phyloP scores from a whole-genome alignment of 2,113 vertebrate species.

The Thomomys bottae region DNA sequence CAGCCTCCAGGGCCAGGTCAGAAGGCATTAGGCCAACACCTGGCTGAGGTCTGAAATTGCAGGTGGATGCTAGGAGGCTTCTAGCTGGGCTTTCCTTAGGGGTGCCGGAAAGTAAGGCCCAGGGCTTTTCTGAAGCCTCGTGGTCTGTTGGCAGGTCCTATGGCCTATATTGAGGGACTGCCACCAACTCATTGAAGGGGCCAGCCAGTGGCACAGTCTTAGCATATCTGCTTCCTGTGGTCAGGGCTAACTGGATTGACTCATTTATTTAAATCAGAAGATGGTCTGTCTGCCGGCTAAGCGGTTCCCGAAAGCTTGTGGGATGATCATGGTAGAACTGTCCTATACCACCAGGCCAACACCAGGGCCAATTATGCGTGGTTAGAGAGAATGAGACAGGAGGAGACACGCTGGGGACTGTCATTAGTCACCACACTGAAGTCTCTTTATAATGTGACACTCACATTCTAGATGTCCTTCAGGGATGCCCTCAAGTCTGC shows the following conservation, averaged over 20 bases:
- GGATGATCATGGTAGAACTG: no score
- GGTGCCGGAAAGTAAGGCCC: background rate
- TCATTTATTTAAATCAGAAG: background rate
- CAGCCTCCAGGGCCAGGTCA: background rate
- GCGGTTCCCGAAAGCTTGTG: background rate
- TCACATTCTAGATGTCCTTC: no score
- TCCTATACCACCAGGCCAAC: no score
- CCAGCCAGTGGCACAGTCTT: background rate
- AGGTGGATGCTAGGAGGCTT: background rate
- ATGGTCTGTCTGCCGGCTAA: background rate
- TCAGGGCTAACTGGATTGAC: no score
- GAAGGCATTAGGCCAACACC: accelerated
- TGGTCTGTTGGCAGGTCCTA: no score
- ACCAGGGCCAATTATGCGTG: accelerated
- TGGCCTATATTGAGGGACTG: no score
- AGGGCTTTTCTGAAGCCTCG: background rate
- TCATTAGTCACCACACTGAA: no score
- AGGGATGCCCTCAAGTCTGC: background rate
- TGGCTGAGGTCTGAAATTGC: background rate
- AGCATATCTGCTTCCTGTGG: accelerated
- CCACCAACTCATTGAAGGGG: accelerated
- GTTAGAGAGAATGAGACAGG: background rate
- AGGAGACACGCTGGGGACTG: accelerated
- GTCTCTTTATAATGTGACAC: no score
- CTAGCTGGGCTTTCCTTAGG: background rate